Evolutionary conservation across 53 echinoderm and acorn worm genomes (phyloP), one percentile per base, ranked within the genome.

Genomic region (Crossaster papposus): DNA sequence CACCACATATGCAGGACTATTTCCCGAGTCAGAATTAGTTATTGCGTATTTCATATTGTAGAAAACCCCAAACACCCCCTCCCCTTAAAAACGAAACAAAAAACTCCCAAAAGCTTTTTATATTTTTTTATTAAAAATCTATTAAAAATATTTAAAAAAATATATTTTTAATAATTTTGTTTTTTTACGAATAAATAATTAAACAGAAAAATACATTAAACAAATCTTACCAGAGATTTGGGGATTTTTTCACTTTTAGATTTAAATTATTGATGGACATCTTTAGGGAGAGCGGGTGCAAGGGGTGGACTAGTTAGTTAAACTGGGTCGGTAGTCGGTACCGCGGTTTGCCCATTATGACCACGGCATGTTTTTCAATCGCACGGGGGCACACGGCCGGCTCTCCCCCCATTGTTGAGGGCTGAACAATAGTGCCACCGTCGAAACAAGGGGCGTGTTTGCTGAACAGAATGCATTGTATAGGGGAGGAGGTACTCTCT

Each of bases 351-450:
- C 51, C 79, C 52, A 79, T 72, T 33, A 52, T 54, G 72, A 54
- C 31, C 73, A 11, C 51, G 14, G 20, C 75, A 68, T n/a, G 83
- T 83, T 70, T 18, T 50, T 18, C 29, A 65, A 68, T 36, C 68
- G 70, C 83, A n/a, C 10, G 81, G 81, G 28, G 34, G 24, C 72
- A 85, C 85, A 85, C 70, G 85, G 73, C n/a, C 30, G 83, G 51
- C 72, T 50, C 62, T 13, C 53, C 58, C 12, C 58, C 58, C 58
- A 58, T 58, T 58, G 58, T 85, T 85, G 85, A 72, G 44, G 52
- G 54, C 23, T 85, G 85, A n/a, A 85, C 85, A 85, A 85, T 85
- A 44, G 36, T 72, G 72, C 85, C 73, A 85, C 73, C 73, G 85
- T 73, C 36, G 73, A 77, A 72, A 55, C 77, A 77, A 30, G 62